Evolutionary conservation across 1,140 invertebrate genomes (phyloP), one percentile per base, ranked within the genome.

Genomic region (Homalodisca vitripennis): DNA sequence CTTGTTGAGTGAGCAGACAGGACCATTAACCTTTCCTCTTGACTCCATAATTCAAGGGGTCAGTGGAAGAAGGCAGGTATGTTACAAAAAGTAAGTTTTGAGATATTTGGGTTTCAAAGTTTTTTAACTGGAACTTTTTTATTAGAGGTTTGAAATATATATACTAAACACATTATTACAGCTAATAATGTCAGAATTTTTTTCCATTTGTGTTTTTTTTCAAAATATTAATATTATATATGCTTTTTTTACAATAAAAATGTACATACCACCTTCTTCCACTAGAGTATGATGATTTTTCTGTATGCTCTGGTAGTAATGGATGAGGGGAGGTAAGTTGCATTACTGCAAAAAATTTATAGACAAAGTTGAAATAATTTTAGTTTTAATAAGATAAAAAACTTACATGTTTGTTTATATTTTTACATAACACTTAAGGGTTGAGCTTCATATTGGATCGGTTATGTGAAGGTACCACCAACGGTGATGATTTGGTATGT

Each of bases 401-500:
- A n/a, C n/a, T n/a, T n/a, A n/a, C n/a, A n/a, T n/a, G n/a, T n/a
- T n/a, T n/a, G n/a, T n/a, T 20, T 6, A 12, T n/a, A 12, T n/a
- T 32, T 10, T 17, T n/a, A n/a, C n/a, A n/a, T n/a, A n/a, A n/a
- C n/a, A n/a, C n/a, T 41, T 2, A 20, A 41, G n/a, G 14, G 13
- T 32, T 30, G 29, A 63, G 17, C 27, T 24, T 32, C 12, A 64
- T 41, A 64, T 20, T n/a, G n/a, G 13, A n/a, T 41, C 51, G 22
- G 22, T 55, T 55, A 55, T 64, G 17, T 30, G 29, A n/a, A 46
- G 26, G 27, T 66, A 66, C 26, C 27, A 66, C 64, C 64, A 66
- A 22, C 46, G 27, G 34, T 66, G 24, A 13, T 66, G 2, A 3
- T 46, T 41, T 47, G 64, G 64, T 17, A 66, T 27, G 34, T 46